Evolutionary conservation across 2,888 invertebrate species (phyloP).

Genomic region (Sepioteuthis lessoniana): DNA sequence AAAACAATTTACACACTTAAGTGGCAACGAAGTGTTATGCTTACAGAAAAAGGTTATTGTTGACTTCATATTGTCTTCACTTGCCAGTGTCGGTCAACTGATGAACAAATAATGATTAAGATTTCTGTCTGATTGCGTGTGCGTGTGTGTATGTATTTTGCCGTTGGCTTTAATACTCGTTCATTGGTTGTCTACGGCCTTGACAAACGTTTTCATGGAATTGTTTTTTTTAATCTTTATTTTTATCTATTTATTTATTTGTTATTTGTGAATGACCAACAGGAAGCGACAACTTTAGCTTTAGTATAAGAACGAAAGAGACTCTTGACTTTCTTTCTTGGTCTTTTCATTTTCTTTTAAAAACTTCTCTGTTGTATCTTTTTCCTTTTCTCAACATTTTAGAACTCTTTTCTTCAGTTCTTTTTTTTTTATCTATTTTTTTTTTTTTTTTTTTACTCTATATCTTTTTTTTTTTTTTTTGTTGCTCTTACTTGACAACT

Average conservation of each 20-base stretch:
- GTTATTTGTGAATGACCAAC: conserved; percentile 1
- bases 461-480: too few relatives aligned
- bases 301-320: not conserved
- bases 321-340: not conserved
- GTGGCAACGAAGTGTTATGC: not conserved
- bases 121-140: not conserved
- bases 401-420: not conserved
- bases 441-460: too few relatives aligned
- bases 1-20: not conserved
- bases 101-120: not conserved
- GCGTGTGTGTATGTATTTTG: not conserved
- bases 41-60: not conserved
- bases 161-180: not conserved
- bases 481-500: too few relatives aligned
- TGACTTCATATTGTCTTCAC: not conserved
- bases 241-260: not conserved
- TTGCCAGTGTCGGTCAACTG: not conserved
- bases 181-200: not conserved
- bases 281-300: not conserved
- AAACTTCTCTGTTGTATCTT: not conserved
- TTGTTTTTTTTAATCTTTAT: too few relatives aligned
- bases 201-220: not conserved
- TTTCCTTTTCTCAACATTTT: not conserved
- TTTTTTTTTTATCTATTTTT: not conserved
- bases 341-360: not conserved